Evolutionary conservation across 2,797 vertebrate species (phyloP).

Genomic region (Chelon auratus): DNA sequence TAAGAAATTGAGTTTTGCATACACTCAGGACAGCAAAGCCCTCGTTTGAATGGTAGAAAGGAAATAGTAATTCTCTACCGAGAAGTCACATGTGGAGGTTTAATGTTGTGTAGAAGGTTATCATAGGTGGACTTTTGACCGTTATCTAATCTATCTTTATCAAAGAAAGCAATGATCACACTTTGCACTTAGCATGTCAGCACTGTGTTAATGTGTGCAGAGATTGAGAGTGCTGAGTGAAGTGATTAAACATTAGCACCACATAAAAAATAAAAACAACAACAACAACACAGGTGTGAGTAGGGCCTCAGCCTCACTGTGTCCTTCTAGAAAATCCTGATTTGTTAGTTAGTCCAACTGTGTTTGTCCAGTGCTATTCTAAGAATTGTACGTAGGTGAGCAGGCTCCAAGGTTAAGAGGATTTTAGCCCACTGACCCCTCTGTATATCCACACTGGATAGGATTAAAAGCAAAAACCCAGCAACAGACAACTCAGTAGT

Average conservation of each 20-base stretch:
- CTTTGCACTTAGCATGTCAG: constrained; percentile 17
- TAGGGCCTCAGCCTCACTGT: constrained; percentile 6
- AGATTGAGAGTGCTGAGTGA: constrained; percentile 1
- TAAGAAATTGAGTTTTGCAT: constrained; percentile 16
- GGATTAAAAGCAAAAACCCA: constrained; percentile 61
- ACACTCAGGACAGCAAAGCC: neutral
- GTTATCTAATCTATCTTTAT: constrained; percentile 69
- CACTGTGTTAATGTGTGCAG: constrained; percentile 6
- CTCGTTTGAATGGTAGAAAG: neutral
- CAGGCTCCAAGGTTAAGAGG: constrained; percentile 78
- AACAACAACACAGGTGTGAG: neutral
- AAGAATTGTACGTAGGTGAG: constrained; percentile 62
- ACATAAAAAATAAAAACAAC: neutral
- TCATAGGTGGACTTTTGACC: constrained; percentile 68
- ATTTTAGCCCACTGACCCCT: constrained; percentile 77
- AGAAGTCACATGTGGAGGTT: constrained; percentile 20
- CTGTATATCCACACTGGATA: constrained; percentile 46
- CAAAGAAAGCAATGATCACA: constrained; percentile 33
- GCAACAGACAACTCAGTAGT: constrained; percentile 15
- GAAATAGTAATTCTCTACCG: neutral
- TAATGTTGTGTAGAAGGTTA: constrained; percentile 38
- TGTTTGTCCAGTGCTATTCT: constrained; percentile 53
- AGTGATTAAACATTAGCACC: constrained; percentile 12
- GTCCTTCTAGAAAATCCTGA: constrained; percentile 34
- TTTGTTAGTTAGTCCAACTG: constrained; percentile 31